These are phyloP conservation scores for Dryobota labecula DNA, from an alignment of 2,888 invertebrate genomes.

Conservation along the genomic window DNA sequence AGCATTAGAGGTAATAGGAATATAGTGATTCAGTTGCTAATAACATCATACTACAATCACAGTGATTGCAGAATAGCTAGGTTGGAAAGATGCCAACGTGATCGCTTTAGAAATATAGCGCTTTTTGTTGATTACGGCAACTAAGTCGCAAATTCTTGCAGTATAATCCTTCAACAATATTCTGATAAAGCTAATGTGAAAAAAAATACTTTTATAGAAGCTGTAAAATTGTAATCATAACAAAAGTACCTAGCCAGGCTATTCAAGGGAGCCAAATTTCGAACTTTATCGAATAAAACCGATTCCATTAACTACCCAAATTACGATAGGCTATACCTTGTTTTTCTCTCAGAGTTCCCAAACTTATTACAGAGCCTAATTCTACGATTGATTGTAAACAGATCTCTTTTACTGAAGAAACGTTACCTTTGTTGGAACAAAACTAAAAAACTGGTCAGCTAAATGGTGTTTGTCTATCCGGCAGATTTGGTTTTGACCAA, in stretches of 20 bases:
- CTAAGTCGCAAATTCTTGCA: conserved; percentile 11
- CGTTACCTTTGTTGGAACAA: not conserved
- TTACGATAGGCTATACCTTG: conserved; percentile 40
- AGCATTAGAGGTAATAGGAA: conserved; percentile 16
- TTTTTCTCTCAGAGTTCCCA: conserved; percentile 45
- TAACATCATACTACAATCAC: conserved; percentile 47
- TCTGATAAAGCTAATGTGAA: conserved; percentile 8
- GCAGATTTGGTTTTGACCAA: conserved; percentile 54
- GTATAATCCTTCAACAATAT: conserved; percentile 16
- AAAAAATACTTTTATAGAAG: conserved; percentile 9
- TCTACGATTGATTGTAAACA: conserved; percentile 48
- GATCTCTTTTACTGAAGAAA: conserved; percentile 14
- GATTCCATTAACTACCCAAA: conserved; percentile 50
- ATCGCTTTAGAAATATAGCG: conserved; percentile 25
- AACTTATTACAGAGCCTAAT: conserved; percentile 38
- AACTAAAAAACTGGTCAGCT: conserved; percentile 9
- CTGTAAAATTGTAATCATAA: conserved; percentile 37
- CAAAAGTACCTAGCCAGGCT: conserved; percentile 26
- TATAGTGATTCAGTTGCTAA: conserved; percentile 17
- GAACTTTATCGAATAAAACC: conserved; percentile 49
- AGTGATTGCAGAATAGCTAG: conserved; percentile 27
- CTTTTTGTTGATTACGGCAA: conserved; percentile 32
- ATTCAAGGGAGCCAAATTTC: conserved; percentile 25
- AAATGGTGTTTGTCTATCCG: conserved; percentile 36
- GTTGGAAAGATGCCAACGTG: conserved; percentile 45